Percentiles rank a stretch among this genome's conserved stretches.
Conservation (phyloP, 2,113 vertebrate genomes). For the Nymphicus hollandicus region DNA sequence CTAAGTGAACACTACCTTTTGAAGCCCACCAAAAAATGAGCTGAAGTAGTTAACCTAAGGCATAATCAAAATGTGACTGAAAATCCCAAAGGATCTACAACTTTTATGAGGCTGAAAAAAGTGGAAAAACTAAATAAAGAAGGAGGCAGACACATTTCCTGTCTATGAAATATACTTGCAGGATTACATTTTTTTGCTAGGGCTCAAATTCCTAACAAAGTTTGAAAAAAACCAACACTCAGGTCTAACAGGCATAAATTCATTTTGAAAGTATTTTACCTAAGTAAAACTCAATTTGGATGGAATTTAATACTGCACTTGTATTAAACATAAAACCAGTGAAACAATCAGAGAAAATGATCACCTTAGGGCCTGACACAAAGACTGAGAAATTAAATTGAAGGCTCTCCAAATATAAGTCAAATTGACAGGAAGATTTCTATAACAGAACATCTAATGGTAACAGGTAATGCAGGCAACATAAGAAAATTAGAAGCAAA, state of each 20-base stretch:
- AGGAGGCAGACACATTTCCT: not conserved
- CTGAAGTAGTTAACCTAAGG: not conserved
- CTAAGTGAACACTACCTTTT: not conserved
- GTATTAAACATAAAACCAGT: not conserved
- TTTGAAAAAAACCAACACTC: not conserved
- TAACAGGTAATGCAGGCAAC: not conserved
- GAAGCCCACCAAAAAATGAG: not conserved
- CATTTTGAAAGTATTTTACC: conserved; percentile 24
- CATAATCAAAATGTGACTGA: not conserved
- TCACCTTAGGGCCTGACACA: not conserved
- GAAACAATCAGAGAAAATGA: not conserved
- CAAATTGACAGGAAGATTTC: not conserved
- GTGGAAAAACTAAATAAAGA: not conserved
- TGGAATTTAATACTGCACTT: not conserved
- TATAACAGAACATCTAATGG: not conserved
- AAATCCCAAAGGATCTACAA: not conserved
- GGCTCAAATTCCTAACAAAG: not conserved
- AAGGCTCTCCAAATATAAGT: not conserved
- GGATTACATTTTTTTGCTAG: not conserved
- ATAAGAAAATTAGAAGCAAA: not conserved
- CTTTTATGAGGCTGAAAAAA: not conserved
- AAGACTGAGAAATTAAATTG: conserved; percentile 22
- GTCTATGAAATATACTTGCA: not conserved
- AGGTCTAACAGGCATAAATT: conserved; percentile 13
- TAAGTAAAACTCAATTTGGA: conserved; percentile 1